phyloP scores from a whole-genome alignment of 2,797 vertebrate species.

The Malacoraja senta region DNA sequence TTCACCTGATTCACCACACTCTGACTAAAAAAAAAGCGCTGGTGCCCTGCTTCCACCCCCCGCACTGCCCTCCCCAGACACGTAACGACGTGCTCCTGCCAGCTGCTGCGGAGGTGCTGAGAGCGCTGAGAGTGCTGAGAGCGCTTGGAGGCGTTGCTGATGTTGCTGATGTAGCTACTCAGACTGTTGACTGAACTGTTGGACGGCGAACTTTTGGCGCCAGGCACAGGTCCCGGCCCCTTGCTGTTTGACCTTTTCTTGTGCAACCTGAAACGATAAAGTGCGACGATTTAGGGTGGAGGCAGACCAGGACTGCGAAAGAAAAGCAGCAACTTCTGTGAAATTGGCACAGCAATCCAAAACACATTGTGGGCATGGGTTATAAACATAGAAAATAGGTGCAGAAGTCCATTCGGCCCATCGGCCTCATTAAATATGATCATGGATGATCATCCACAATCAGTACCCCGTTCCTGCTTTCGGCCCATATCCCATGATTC shows the following conservation, averaged over 20 bases:
- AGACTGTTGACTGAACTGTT: slow-evolving; percentile 27
- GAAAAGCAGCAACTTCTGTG: not conserved
- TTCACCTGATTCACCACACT: too few relatives aligned
- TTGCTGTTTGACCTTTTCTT: not conserved
- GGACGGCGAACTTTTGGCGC: not conserved
- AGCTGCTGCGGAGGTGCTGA: not conserved
- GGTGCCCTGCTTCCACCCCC: too few relatives aligned
- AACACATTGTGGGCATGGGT: not conserved
- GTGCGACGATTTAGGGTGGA: not conserved
- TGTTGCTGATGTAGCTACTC: too few relatives aligned
- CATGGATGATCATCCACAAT: too few relatives aligned
- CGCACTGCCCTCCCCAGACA: not conserved
- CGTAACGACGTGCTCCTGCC: not conserved
- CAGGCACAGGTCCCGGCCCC: not conserved
- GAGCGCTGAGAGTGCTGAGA: too few relatives aligned
- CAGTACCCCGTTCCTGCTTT: too few relatives aligned
- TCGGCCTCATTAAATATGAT: too few relatives aligned
- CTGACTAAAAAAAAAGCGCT: too few relatives aligned
- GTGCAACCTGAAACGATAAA: not conserved
- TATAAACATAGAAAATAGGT: too few relatives aligned
- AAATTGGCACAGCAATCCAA: not conserved
- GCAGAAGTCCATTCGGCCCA: too few relatives aligned
- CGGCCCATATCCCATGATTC: too few relatives aligned
- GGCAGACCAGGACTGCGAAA: not conserved
- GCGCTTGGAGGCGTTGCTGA: not conserved